These are phyloP conservation scores for Leucophenga varia DNA, from an alignment of 1,140 invertebrate species.

Conservation along the genomic window DNA sequence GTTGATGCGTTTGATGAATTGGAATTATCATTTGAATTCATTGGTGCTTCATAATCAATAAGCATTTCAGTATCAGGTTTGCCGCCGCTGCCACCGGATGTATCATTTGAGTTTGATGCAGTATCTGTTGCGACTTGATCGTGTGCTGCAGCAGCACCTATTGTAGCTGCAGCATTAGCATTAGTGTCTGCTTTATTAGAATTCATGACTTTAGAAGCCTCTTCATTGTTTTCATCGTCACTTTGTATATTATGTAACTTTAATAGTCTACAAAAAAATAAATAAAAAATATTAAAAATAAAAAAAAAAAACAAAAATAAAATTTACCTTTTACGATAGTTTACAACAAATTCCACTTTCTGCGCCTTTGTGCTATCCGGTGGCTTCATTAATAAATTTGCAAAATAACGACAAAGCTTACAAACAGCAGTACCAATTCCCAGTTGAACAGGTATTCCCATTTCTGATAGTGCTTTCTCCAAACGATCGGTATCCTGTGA, in stretches of 20 bases:
- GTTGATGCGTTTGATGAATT: constrained; percentile 36
- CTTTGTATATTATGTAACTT: constrained; percentile 71
- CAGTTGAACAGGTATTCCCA: constrained; percentile 69
- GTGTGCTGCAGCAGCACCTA: neutral
- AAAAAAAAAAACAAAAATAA: neutral
- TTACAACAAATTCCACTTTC: constrained; percentile 64
- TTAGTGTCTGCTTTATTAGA: constrained; percentile 60
- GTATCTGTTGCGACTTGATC: constrained; percentile 17
- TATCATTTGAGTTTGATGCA: constrained; percentile 3
- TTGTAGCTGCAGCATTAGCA: neutral
- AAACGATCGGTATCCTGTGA: constrained; percentile 65
- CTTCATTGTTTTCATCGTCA: constrained; percentile 64
- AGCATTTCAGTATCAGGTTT: constrained; percentile 18
- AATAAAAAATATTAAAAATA: constrained; percentile 3
- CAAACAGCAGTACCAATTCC: constrained; percentile 67
- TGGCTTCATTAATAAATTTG: constrained; percentile 67
- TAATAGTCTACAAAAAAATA: constrained; percentile 62
- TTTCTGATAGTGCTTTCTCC: constrained; percentile 65
- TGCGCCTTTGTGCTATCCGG: constrained; percentile 59
- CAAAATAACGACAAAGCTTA: constrained; percentile 77
- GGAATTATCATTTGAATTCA: constrained; percentile 26
- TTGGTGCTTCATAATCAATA: constrained; percentile 40
- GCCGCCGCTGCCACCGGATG: neutral
- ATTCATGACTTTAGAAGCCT: constrained; percentile 45
- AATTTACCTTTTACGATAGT: constrained; percentile 68